Evolutionary conservation across 2,888 invertebrate genomes (phyloP).

Genomic region (Gari tellinella): DNA sequence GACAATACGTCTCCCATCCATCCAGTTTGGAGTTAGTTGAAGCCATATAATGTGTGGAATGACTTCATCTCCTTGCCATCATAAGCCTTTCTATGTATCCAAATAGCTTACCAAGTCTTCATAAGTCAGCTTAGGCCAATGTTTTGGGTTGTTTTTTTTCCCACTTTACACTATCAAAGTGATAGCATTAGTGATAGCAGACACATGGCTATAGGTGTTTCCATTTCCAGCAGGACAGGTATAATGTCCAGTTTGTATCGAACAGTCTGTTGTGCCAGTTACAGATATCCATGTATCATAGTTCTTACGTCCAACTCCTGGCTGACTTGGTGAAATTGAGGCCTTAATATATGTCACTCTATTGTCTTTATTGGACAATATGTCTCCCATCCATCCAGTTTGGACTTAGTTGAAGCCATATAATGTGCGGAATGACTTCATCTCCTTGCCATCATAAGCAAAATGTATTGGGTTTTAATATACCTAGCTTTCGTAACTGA

Average conservation of each 20-base stretch:
- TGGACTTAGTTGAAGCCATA: constrained; percentile 43
- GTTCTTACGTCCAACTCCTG: constrained; percentile 29
- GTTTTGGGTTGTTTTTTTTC: constrained; percentile 14
- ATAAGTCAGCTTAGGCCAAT: constrained; percentile 11
- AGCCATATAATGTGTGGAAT: constrained; percentile 29
- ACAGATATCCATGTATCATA: constrained; percentile 23
- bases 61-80: constrained; percentile 23
- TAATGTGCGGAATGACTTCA: constrained; percentile 27
- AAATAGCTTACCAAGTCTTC: constrained; percentile 20
- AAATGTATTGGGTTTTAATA: too few relatives aligned
- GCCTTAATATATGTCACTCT: constrained; percentile 12
- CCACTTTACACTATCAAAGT: constrained; percentile 7
- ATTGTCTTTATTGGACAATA: constrained; percentile 6
- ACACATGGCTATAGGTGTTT: constrained; percentile 25
- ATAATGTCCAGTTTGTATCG: constrained; percentile 20
- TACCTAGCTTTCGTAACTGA: too few relatives aligned
- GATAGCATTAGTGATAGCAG: constrained; percentile 33
- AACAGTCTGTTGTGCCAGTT: not conserved
- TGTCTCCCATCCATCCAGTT: constrained; percentile 39
- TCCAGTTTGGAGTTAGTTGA: constrained; percentile 38
- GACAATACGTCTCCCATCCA: constrained; percentile 37
- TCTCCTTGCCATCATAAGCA: constrained; percentile 15
- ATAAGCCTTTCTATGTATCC: constrained; percentile 13
- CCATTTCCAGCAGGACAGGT: constrained; percentile 28
- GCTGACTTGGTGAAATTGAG: constrained; percentile 28